Conservation (phyloP, 2,113 vertebrate genomes). For the Pollimyrus isidori region DNA sequence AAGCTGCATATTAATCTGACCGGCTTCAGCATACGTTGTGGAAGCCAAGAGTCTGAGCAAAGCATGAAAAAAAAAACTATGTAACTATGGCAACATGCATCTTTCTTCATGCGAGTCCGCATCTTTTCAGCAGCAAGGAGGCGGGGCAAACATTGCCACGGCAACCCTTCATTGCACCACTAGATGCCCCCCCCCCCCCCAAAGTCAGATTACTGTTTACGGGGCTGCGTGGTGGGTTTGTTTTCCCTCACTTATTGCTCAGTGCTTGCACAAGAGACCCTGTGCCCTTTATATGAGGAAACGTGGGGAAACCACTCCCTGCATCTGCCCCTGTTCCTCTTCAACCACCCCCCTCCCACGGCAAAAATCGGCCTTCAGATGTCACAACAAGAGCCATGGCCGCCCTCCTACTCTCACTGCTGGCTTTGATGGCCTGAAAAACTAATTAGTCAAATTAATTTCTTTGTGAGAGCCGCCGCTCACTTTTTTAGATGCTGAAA, state of each 20-base stretch:
- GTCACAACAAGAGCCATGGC: background rate
- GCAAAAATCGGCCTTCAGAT: background rate
- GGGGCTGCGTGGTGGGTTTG: background rate
- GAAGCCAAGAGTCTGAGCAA: background rate
- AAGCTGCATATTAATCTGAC: background rate
- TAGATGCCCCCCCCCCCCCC: background rate
- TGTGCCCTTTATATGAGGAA: background rate
- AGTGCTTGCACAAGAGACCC: background rate
- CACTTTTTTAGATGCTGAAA: background rate
- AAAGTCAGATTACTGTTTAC: background rate
- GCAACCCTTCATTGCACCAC: background rate
- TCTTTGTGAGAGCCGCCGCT: background rate
- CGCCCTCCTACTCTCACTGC: background rate
- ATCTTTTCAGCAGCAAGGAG: background rate
- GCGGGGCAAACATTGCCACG: background rate
- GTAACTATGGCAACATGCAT: slow-evolving; percentile 5
- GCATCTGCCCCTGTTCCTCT: background rate
- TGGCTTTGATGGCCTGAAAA: slow-evolving; percentile 3
- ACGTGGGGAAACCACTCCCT: background rate
- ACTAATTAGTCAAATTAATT: slow-evolving; percentile 9
- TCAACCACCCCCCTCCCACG: background rate
- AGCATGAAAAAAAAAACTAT: background rate
- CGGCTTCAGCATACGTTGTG: background rate
- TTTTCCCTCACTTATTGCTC: background rate
- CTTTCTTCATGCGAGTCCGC: background rate